Evolutionary conservation across 2,888 invertebrate species (phyloP).

Genomic region (Tipula helvola): DNA sequence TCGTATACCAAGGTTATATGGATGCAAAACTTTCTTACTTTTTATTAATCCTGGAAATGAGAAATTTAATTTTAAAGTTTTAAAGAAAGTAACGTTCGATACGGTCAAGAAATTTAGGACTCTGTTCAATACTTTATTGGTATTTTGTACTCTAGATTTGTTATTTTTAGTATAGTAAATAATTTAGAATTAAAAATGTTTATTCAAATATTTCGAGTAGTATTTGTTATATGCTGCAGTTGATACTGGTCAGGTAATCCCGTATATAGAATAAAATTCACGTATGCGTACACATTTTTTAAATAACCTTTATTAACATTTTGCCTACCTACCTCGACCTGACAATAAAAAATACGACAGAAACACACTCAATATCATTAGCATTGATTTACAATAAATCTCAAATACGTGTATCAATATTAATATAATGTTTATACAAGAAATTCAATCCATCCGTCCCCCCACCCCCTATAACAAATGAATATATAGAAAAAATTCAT

Average conservation of each 20-base stretch:
- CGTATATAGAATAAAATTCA: background rate
- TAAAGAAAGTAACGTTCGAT: too few species aligned
- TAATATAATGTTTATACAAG: background rate
- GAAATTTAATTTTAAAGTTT: too few species aligned
- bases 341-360: background rate
- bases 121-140: too few species aligned
- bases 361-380: background rate
- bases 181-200: too few species aligned
- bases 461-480: background rate
- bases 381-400: background rate
- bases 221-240: too few species aligned
- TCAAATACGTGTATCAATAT: background rate
- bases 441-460: background rate
- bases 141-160: too few species aligned
- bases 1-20: too few species aligned
- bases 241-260: background rate
- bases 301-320: background rate
- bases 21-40: too few species aligned
- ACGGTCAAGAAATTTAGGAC: too few species aligned
- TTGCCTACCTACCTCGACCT: background rate
- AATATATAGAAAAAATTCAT: background rate
- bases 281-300: background rate
- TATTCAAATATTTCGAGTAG: too few species aligned
- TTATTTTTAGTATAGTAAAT: too few species aligned
- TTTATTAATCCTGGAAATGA: too few species aligned